phyloP scores from a whole-genome alignment of 2,797 vertebrate genomes.

The Aeoliscus strigatus region DNA sequence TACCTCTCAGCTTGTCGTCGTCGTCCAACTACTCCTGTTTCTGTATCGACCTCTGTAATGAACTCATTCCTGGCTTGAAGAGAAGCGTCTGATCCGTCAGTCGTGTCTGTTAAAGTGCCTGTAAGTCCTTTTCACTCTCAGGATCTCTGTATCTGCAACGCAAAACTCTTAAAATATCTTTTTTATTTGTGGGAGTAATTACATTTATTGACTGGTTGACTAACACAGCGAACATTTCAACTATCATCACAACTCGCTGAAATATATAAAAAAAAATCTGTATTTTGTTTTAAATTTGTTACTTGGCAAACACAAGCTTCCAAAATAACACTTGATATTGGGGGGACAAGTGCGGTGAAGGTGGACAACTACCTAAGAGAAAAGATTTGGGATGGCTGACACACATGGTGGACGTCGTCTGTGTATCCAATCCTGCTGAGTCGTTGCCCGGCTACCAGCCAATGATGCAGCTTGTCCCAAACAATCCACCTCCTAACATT shows the following conservation, averaged over 20 bases:
- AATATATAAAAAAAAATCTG: background rate
- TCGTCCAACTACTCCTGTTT: constrained; percentile 24
- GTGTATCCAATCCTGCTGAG: too few species aligned
- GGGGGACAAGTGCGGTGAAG: too few species aligned
- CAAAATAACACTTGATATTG: too few species aligned
- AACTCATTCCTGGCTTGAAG: constrained; percentile 38
- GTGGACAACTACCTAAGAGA: too few species aligned
- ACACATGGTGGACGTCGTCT: too few species aligned
- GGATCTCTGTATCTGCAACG: constrained; percentile 23
- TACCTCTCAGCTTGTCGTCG: constrained; percentile 41
- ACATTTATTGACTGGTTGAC: constrained; percentile 19
- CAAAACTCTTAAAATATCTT: constrained; percentile 21
- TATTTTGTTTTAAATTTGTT: background rate
- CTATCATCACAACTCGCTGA: background rate
- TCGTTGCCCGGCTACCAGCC: too few species aligned
- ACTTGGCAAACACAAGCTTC: too few species aligned
- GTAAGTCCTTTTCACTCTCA: constrained; percentile 45
- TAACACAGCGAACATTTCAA: constrained; percentile 1
- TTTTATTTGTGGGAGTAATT: constrained; percentile 27
- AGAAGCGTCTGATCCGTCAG: constrained; percentile 21
- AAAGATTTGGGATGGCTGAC: too few species aligned
- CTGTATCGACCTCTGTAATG: constrained; percentile 34
- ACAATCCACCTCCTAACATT: too few species aligned
- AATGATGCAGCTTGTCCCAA: too few species aligned
- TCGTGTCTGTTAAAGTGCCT: constrained; percentile 62